Conservation (phyloP, 1,140 invertebrate species). For the Drosophila paulistorum region DNA sequence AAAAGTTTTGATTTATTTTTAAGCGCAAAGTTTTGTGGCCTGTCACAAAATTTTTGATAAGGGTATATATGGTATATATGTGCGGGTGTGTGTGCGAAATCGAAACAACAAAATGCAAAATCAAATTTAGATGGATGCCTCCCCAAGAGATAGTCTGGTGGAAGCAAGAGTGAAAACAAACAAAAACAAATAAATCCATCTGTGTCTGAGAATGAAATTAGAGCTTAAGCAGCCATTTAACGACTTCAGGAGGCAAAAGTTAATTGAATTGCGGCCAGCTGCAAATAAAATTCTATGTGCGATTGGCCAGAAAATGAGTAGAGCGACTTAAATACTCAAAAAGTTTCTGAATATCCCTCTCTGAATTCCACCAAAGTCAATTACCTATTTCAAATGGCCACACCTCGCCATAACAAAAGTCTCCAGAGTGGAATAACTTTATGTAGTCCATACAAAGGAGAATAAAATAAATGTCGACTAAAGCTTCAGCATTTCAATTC, state of each 20-base stretch:
- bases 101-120: conserved; percentile 20
- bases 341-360: neutral
- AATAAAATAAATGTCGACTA: conserved; percentile 50
- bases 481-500: conserved; percentile 48
- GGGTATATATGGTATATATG: neutral
- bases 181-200: neutral
- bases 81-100: neutral
- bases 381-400: conserved; percentile 3
- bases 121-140: conserved; percentile 11
- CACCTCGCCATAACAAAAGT: conserved; percentile 36
- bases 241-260: conserved; percentile 1
- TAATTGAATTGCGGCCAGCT: conserved; percentile 16
- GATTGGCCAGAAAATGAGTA: conserved; percentile 10
- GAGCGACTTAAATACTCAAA: conserved; percentile 4
- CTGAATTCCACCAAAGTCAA: neutral
- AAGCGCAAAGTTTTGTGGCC: conserved; percentile 29
- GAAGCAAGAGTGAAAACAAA: conserved; percentile 1
- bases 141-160: conserved; percentile 7
- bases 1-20: conserved; percentile 34
- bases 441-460: conserved; percentile 9
- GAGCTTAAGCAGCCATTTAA: conserved; percentile 17
- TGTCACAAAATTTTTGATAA: conserved; percentile 29
- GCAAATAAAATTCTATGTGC: neutral
- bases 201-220: conserved; percentile 10
- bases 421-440: conserved; percentile 54